Base-by-base conservation (phyloP, 2,797 vertebrate species). In the Tapera naevia region DNA sequence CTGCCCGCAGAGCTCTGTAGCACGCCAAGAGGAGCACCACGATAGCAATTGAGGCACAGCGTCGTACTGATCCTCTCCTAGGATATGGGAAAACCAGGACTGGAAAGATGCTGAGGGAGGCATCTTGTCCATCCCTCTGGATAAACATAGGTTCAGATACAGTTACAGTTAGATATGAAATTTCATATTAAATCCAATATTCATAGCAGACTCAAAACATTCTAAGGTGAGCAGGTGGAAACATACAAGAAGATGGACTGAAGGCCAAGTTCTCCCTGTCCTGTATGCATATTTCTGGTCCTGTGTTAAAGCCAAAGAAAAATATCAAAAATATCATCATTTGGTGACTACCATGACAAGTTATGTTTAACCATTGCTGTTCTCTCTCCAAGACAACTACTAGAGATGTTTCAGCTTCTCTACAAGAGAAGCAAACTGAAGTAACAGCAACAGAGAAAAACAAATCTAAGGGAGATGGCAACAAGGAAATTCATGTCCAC, bases 21-120 rank as follows among this genome's bases (percentile, higher is more conserved):
- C 22, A 37, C 1, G 1, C 35, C 32, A 58, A 45, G n/a, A 0
- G 0, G 19, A 43, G 30, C n/a, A 74, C 8, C n/a, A 35, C 15
- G 4, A 21, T 2, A 27, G 43, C 16, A 23, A 33, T 69, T 23
- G 32, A 27, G 0, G 2, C 10, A 45, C 3, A 5, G 11, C 58
- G 51, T 43, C 30, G 28, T 10, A 25, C 21, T 2, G 6, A 21
- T 37, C 54, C 43, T 46, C 54, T 67, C 30, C 45, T 21, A 50
- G 14, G 37, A 84, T 12, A 17, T n/a, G 28, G 32, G 48, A 75
- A 84, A 76, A n/a, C 11, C 13, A 13, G 54, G 33, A 37, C 48
- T 62, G 27, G 35, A 60, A 61, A 61, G 23, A 86, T 56, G 35
- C 21, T 4, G 11, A 85, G 60, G 15, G 10, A 92, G 9, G 45